phyloP scores from a whole-genome alignment of 2,888 invertebrate species.

The Hirtodrosophila histrioides region DNA sequence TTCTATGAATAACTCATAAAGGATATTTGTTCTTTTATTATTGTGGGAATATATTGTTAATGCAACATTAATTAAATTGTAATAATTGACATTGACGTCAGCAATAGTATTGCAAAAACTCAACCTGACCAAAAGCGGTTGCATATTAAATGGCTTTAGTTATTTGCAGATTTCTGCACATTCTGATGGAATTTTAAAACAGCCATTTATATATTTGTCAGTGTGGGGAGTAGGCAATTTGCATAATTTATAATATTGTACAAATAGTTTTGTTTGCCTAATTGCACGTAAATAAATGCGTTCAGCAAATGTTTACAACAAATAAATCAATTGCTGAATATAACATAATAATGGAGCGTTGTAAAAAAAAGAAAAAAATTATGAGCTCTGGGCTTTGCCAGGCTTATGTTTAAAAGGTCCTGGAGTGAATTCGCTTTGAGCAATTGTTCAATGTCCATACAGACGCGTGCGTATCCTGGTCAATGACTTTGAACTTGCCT shows the following conservation, averaged over 20 bases:
- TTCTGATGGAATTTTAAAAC: too few species aligned
- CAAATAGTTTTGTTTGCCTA: background rate
- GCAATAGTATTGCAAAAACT: background rate
- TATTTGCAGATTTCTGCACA: background rate
- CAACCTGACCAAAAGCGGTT: slow-evolving; percentile 1
- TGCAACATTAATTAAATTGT: background rate
- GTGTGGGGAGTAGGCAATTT: too few species aligned
- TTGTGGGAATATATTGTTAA: background rate
- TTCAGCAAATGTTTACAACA: too few species aligned
- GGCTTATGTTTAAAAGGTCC: too few species aligned
- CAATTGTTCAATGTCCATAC: slow-evolving; percentile 6
- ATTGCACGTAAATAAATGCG: background rate
- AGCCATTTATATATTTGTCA: too few species aligned
- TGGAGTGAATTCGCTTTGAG: background rate
- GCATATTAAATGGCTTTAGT: slow-evolving; percentile 22
- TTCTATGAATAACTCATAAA: too few species aligned
- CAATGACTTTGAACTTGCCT: slow-evolving; percentile 20
- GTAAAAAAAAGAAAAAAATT: too few species aligned
- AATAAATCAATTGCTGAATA: too few species aligned
- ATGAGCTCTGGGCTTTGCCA: background rate
- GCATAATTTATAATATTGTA: background rate
- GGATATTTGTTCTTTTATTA: too few species aligned
- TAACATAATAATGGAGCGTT: too few species aligned
- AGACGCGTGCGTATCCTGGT: background rate
- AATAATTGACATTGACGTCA: slow-evolving; percentile 28